Evolutionary conservation across 2,113 vertebrate species (phyloP), one percentile per base, ranked within the genome.

Genomic region (Piaya cayana): DNA sequence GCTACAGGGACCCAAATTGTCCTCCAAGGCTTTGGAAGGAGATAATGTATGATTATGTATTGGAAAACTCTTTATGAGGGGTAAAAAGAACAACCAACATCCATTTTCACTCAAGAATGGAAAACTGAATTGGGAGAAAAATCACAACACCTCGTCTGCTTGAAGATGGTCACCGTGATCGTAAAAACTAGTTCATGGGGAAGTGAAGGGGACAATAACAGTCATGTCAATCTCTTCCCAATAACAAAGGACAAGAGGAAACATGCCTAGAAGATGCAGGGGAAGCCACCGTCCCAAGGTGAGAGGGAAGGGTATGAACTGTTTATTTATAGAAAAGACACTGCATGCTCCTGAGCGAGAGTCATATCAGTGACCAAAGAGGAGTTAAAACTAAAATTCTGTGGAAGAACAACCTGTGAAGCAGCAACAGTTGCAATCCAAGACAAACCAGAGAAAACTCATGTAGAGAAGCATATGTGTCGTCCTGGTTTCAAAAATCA

Each of bases 381-480:
- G 45, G 82, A 64, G 7, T 4, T n/a, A 49, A 92, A 78, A 63
- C 8, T 79, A 68, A 90, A 82, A 32, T 37, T 29, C 7, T 29
- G 15, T 9, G 12, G 37, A 39, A 37, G 85, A 79, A 26, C 12
- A 36, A 53, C 23, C 26, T 11, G 22, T 59, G 30, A 86, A 68
- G 26, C 15, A 37, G n/a, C 60, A 82, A 22, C 34, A 85, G n/a
- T 15, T 71, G 18, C 2, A 9, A 43, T 22, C 4, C 19, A 76
- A 72, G 43, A 55, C 3, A 82, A 82, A 88, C 65, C 14, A 53
- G 26, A 23, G 18, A 55, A 71, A 70, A 42, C 11, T 11, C 50
- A 34, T 9, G 15, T 16, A 11, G 47, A 83, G 42, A 68, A 56
- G 74, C 27, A 25, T 11, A 11, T 0, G 0, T 10, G 18, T 23